Conservation (phyloP, 2,888 invertebrate genomes). For the Oscheius onirici region DNA sequence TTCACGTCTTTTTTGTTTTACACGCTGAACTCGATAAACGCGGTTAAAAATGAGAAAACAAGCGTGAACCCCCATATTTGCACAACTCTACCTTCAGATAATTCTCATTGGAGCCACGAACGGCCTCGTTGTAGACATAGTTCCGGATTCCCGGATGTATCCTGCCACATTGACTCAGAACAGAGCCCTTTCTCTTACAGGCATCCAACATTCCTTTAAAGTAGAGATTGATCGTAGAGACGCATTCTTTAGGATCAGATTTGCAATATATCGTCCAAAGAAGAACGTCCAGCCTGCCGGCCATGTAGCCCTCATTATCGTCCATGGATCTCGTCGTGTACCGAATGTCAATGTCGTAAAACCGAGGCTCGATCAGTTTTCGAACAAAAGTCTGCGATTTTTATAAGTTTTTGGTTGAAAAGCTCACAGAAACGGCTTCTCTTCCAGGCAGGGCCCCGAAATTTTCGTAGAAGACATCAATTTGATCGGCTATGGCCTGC, state of each 20-base stretch:
- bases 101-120: conserved; percentile 53
- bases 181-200: conserved; percentile 39
- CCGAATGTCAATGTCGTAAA: conserved; percentile 23
- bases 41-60: no score
- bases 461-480: background rate
- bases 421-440: conserved; percentile 36
- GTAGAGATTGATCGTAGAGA: conserved; percentile 30
- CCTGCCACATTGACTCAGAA: conserved; percentile 53
- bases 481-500: background rate
- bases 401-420: background rate
- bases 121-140: conserved; percentile 63
- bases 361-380: background rate
- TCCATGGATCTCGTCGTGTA: background rate
- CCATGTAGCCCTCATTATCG: conserved; percentile 11
- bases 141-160: conserved; percentile 61
- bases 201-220: conserved; percentile 40
- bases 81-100: conserved; percentile 46
- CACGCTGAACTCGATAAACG: no score
- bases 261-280: conserved; percentile 35
- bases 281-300: conserved; percentile 7
- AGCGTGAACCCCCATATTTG: no score
- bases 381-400: background rate
- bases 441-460: conserved; percentile 29
- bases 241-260: conserved; percentile 43
- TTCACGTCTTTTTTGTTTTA: no score